Base-by-base conservation (phyloP, 2,113 vertebrate species). In the Zeus faber region DNA sequence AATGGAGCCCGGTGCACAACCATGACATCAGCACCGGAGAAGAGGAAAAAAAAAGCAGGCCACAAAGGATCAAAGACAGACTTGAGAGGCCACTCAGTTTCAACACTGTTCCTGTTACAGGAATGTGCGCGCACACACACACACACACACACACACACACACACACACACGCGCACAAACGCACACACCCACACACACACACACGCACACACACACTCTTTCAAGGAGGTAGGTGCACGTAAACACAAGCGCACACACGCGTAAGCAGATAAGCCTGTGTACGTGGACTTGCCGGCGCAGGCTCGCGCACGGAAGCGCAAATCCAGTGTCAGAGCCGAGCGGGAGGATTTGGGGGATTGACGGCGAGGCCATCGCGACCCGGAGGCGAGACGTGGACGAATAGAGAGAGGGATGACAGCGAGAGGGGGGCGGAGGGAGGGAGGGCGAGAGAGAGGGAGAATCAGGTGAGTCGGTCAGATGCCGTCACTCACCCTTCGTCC, bases 401-500 rank as follows among this genome's bases (percentile, higher is more conserved):
- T 50, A 45, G 66, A 33, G 67, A 43, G 52, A 31, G 68, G 54
- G 33, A 14, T 22, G 17, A 43, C 20, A 45, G 71, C 77, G 84
- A 84, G 65, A 68, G 62, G 72, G 53, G 81, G 66, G 70, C 63
- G 73, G 65, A 83, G 71, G 49, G 75, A 82, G 68, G 78, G 46
- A 51, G 72, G 60, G 67, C 53, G 33, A 56, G 68, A 51, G 58
- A 58, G 44, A 47, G 50, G 48, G 58, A 40, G 69, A 69, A 47
- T 60, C 35, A 24, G 62, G 41, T 39, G 64, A 77, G 74, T 57
- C 50, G 55, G 73, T 81, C 76, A 71, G 62, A 70, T 67, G 75
- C 84, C 56, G 67, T 85, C 86, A 86, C 68, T 85, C 85, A 74
- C 29, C 81, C 81, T 72, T 25, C 57, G 54, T 77, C 62, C 73